Percentiles rank a stretch among this genome's conserved stretches.
phyloP scores from a whole-genome alignment of 30 jellyfish, hydroid and myxozoan species.

The Catostylus mosaicus region DNA sequence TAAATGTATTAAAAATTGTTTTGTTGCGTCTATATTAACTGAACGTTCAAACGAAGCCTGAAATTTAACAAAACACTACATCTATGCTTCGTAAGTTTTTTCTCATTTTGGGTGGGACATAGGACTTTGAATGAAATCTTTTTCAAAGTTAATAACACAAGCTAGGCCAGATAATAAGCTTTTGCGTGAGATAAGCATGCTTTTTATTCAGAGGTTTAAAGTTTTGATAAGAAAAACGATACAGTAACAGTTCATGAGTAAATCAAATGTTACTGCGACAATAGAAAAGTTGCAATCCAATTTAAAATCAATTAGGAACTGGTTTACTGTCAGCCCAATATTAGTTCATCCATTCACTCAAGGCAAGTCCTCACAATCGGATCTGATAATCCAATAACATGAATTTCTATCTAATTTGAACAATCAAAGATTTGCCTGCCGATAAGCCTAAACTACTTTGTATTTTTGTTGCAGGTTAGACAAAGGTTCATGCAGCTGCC shows the following conservation, averaged over 20 bases:
- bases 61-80: no score
- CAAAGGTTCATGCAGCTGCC: background rate
- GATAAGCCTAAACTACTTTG: background rate
- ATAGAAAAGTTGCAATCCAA: constrained; percentile 33
- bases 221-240: constrained; percentile 2
- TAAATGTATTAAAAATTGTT: no score
- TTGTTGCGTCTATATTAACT: no score
- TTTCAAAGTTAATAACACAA: background rate
- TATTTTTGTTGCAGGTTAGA: background rate
- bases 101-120: no score
- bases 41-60: no score
- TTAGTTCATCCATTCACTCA: background rate
- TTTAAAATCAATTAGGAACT: constrained; percentile 31
- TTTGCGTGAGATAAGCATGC: background rate
- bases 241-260: background rate
- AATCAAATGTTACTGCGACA: constrained; percentile 6
- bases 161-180: background rate
- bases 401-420: constrained; percentile 10
- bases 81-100: no score
- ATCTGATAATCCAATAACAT: constrained; percentile 30
- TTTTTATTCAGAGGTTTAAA: background rate
- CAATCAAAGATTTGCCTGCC: background rate
- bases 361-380: constrained; percentile 6
- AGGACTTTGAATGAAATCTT: background rate
- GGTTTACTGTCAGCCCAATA: constrained; percentile 10